phyloP scores from a whole-genome alignment of 2,888 invertebrate genomes.

The Macrophya annulata region DNA sequence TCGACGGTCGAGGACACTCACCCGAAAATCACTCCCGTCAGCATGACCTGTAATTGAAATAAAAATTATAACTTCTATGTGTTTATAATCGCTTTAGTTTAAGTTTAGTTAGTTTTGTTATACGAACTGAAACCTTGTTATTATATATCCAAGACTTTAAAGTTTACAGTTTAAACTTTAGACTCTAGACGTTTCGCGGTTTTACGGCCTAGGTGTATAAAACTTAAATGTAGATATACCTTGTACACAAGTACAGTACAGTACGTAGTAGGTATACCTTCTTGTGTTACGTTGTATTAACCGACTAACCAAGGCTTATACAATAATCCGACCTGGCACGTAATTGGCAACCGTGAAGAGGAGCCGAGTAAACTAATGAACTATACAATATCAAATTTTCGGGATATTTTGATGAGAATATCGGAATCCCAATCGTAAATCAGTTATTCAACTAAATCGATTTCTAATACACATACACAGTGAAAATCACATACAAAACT shows the following conservation, averaged over 20 bases:
- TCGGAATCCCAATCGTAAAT: background rate
- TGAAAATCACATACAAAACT: no score
- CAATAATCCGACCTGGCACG: slow-evolving; percentile 8
- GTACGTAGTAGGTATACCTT: background rate
- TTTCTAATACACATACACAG: no score
- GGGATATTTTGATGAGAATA: background rate
- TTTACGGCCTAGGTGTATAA: background rate
- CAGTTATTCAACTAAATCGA: background rate
- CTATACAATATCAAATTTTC: background rate
- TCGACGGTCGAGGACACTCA: background rate
- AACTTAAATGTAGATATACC: no score
- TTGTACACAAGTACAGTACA: background rate
- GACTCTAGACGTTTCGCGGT: background rate
- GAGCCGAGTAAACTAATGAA: background rate
- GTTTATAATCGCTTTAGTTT: background rate
- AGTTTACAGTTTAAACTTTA: background rate
- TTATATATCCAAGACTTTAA: no score
- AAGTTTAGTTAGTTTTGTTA: background rate
- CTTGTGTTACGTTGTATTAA: background rate
- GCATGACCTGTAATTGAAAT: slow-evolving; percentile 50
- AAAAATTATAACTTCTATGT: background rate
- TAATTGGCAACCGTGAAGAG: slow-evolving; percentile 25
- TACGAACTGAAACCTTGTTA: background rate
- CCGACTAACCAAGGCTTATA: background rate
- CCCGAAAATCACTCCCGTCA: slow-evolving; percentile 55